A percentile compares a stretch with the other conserved stretches of the same genome.
Conservation (phyloP, 2,113 vertebrate species). For the Prietella phreatophila region DNA sequence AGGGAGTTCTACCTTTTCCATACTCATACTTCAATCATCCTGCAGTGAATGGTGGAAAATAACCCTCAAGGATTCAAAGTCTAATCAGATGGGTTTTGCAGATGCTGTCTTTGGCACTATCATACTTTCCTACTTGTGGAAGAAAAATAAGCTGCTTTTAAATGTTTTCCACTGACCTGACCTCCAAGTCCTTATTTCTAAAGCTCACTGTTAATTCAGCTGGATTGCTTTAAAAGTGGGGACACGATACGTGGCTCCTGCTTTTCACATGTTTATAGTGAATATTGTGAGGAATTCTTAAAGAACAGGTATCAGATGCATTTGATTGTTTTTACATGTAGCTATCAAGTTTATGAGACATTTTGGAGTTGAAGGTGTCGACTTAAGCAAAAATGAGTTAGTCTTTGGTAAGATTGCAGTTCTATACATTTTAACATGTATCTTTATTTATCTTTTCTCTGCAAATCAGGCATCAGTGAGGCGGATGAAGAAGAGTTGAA, state of each 20-base stretch:
- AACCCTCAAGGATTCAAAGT: slow-evolving; percentile 6
- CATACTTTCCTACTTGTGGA: slow-evolving; percentile 57
- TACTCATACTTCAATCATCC: neutral
- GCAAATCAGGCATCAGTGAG: slow-evolving; percentile 80
- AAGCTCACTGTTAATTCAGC: slow-evolving; percentile 40
- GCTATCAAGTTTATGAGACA: slow-evolving; percentile 44
- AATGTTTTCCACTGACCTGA: slow-evolving; percentile 42
- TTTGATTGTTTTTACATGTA: slow-evolving; percentile 32
- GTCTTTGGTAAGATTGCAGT: slow-evolving; percentile 38
- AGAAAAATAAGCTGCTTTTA: slow-evolving; percentile 39
- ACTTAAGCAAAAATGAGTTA: slow-evolving; percentile 38
- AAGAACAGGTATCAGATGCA: slow-evolving; percentile 7
- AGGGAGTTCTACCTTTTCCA: neutral
- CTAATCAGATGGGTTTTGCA: slow-evolving; percentile 39
- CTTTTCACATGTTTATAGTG: slow-evolving; percentile 44
- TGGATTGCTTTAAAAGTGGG: slow-evolving; percentile 49
- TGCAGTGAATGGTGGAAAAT: slow-evolving; percentile 14
- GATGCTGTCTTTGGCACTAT: slow-evolving; percentile 36
- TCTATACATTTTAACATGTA: neutral
- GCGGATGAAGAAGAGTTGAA: slow-evolving; percentile 86
- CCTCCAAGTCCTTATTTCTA: slow-evolving; percentile 30
- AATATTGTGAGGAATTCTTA: slow-evolving; percentile 40
- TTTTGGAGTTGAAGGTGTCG: slow-evolving; percentile 42
- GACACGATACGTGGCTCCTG: slow-evolving; percentile 35
- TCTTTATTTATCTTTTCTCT: slow-evolving; percentile 12